phyloP scores from a whole-genome alignment of 2,888 invertebrate genomes.

The Dusona sp. region DNA sequence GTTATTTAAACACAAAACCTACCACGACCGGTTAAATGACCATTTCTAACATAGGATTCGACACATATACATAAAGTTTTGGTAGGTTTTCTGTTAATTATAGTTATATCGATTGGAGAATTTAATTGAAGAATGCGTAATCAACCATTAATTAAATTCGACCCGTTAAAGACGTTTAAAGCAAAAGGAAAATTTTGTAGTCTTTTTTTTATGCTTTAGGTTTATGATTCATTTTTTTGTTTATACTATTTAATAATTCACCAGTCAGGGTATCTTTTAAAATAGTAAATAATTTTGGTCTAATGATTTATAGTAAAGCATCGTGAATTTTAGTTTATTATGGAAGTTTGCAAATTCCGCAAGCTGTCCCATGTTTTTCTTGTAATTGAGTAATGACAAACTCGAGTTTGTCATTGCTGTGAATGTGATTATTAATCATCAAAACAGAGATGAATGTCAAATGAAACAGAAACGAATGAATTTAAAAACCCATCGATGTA shows the following conservation, averaged over 20 bases:
- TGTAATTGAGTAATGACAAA: background rate
- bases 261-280: background rate
- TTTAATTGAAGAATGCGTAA: too few relatives aligned
- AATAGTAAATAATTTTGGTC: background rate
- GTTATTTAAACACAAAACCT: too few relatives aligned
- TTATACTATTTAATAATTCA: background rate
- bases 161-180: too few relatives aligned
- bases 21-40: too few relatives aligned
- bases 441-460: background rate
- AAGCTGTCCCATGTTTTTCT: background rate
- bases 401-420: too few relatives aligned
- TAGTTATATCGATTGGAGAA: too few relatives aligned
- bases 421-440: background rate
- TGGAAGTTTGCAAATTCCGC: background rate
- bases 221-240: background rate
- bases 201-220: background rate
- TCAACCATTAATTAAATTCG: too few relatives aligned
- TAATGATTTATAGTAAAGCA: background rate
- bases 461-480: background rate
- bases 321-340: conserved; percentile 21
- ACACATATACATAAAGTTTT: too few relatives aligned
- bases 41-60: too few relatives aligned
- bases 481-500: background rate
- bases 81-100: too few relatives aligned
- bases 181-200: too few relatives aligned